These are phyloP conservation scores for Chaetodon trifascialis DNA, from an alignment of 2,113 vertebrate genomes.

Conservation along the genomic window DNA sequence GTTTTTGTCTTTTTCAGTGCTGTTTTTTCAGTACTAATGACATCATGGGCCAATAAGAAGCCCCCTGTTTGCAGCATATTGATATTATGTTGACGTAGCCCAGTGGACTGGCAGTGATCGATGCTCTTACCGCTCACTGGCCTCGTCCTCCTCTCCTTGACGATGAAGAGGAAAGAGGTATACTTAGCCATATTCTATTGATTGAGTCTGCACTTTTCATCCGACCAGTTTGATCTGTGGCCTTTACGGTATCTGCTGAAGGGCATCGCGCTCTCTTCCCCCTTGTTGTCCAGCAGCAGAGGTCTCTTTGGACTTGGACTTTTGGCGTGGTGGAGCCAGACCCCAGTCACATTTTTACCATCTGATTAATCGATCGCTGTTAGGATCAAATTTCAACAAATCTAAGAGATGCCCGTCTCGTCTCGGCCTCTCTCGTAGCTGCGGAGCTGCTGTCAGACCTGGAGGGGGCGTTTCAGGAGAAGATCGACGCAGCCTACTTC, in stretches of 20 bases:
- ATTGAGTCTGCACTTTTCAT: constrained; percentile 39
- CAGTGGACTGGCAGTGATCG: constrained; percentile 45
- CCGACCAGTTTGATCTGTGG: constrained; percentile 42
- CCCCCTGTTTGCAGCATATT: constrained; percentile 18
- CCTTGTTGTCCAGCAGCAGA: background rate
- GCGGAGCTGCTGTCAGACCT: constrained; percentile 94
- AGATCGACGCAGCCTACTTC: constrained; percentile 96
- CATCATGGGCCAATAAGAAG: background rate
- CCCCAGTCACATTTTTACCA: background rate
- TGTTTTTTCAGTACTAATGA: background rate
- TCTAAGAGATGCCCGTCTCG: too few relatives aligned
- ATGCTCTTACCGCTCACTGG: constrained; percentile 69
- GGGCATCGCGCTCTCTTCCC: background rate
- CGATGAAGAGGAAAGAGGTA: constrained; percentile 25
- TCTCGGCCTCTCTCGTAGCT: constrained; percentile 76
- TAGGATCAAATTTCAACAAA: too few relatives aligned
- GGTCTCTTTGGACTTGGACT: background rate
- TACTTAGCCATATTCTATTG: constrained; percentile 60
- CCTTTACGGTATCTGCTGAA: constrained; percentile 45
- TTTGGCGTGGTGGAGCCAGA: background rate
- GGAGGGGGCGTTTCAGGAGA: constrained; percentile 96
- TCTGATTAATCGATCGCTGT: too few relatives aligned
- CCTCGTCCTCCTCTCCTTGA: constrained; percentile 56
- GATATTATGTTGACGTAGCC: constrained; percentile 50
- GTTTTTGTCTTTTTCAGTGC: background rate